Conservation (phyloP, 2,113 vertebrate genomes). For the Cavia porcellus region DNA sequence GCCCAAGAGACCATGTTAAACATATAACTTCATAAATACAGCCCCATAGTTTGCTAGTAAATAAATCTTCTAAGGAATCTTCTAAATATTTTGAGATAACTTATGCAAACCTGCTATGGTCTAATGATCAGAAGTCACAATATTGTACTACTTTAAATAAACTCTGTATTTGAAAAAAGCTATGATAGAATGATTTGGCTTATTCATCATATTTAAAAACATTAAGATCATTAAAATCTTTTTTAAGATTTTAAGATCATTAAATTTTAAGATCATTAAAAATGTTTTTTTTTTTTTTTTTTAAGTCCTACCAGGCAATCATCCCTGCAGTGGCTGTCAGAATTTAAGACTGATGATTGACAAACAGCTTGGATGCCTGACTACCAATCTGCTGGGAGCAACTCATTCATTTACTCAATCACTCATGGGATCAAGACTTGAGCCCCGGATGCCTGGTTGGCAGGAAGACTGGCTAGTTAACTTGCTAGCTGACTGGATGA, state of each 20-base stretch:
- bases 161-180: neutral
- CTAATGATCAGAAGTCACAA: neutral
- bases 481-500: neutral
- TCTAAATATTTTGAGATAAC: neutral
- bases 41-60: neutral
- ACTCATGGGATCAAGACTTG: neutral
- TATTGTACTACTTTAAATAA: neutral
- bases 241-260: too few species aligned
- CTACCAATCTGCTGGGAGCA: neutral
- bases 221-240: neutral
- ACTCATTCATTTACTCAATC: neutral
- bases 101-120: neutral
- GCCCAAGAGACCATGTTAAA: neutral
- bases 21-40: neutral
- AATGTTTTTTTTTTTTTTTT: too few species aligned
- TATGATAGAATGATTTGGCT: constrained; percentile 1
- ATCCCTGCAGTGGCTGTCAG: neutral
- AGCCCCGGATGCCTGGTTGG: neutral
- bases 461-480: neutral
- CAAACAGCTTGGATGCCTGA: neutral
- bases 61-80: neutral
- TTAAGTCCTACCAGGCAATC: neutral
- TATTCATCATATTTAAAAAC: neutral
- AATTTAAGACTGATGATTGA: neutral
- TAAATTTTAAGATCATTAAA: too few species aligned